Evolutionary conservation across 2,888 invertebrate species (phyloP).

Genomic region (Argyresthia goedartella): DNA sequence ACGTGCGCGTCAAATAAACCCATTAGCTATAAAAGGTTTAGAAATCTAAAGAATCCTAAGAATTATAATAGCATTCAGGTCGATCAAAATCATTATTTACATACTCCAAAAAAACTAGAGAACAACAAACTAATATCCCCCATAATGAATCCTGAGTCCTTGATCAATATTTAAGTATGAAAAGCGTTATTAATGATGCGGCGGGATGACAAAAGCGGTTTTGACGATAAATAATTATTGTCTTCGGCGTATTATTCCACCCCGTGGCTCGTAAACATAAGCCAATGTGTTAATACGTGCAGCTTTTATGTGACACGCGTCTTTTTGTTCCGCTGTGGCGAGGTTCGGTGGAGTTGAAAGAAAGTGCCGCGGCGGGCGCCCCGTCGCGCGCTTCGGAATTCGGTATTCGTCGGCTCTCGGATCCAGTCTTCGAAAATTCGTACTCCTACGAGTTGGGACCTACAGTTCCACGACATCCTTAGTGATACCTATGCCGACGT

Average conservation of each 20-base stretch:
- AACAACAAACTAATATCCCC: slow-evolving; percentile 17
- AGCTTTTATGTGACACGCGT: slow-evolving; percentile 22
- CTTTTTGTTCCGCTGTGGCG: slow-evolving; percentile 13
- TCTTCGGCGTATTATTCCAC: slow-evolving; percentile 40
- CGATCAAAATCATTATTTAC: slow-evolving; percentile 4
- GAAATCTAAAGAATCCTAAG: not conserved
- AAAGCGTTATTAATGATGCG: slow-evolving; percentile 41
- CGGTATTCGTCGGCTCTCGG: not conserved
- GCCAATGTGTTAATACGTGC: slow-evolving; percentile 48
- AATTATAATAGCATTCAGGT: not conserved
- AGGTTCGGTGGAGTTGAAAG: slow-evolving; percentile 51
- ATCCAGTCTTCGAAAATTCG: not conserved
- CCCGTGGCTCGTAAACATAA: slow-evolving; percentile 43
- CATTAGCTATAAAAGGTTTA: too few relatives aligned
- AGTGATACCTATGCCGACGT: too few relatives aligned
- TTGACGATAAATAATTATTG: slow-evolving; percentile 50
- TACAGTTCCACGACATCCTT: not conserved
- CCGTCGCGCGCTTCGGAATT: slow-evolving; percentile 26
- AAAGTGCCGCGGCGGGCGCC: slow-evolving; percentile 43
- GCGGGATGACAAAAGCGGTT: slow-evolving; percentile 42
- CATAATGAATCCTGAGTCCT: slow-evolving; percentile 29
- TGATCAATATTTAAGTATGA: slow-evolving; percentile 34
- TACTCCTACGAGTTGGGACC: not conserved
- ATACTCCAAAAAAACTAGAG: slow-evolving; percentile 12
- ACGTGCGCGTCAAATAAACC: not conserved